phyloP scores from a whole-genome alignment of 2,113 vertebrate species.

The Syrrhaptes paradoxus region DNA sequence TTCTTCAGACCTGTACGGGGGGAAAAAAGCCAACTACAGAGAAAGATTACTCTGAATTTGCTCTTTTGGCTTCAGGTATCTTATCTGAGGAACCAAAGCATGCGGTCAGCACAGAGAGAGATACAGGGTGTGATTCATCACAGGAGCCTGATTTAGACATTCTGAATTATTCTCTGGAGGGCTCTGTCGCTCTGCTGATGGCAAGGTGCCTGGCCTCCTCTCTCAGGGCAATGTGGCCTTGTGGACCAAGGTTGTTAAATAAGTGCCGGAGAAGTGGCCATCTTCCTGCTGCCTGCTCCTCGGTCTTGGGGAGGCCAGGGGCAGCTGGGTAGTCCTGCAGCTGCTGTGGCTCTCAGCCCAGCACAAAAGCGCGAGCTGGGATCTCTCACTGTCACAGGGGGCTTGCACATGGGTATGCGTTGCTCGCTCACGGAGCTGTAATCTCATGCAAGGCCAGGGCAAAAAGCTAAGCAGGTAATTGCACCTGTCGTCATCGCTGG shows the following conservation, averaged over 20 bases:
- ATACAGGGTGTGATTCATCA: neutral
- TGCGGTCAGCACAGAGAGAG: neutral
- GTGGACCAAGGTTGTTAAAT: neutral
- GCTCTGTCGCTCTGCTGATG: neutral
- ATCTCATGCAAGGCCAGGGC: neutral
- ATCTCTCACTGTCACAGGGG: accelerated
- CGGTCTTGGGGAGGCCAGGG: neutral
- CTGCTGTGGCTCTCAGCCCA: neutral
- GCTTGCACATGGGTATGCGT: neutral
- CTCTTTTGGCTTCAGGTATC: neutral
- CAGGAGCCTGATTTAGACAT: neutral
- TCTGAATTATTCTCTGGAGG: conserved; percentile 17
- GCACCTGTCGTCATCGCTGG: accelerated
- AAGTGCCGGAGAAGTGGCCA: neutral
- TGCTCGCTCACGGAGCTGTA: neutral
- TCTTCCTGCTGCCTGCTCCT: neutral
- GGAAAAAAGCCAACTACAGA: neutral
- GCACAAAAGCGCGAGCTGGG: neutral
- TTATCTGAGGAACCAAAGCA: neutral
- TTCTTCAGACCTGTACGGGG: neutral
- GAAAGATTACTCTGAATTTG: neutral
- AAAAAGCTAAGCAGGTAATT: neutral
- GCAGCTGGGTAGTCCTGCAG: neutral
- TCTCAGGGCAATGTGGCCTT: neutral
- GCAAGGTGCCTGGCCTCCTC: neutral